A percentile compares a stretch with the other conserved stretches of the same genome.
Evolutionary conservation across 1,140 invertebrate genomes (phyloP).

Genomic region (Drosophila yakuba): DNA sequence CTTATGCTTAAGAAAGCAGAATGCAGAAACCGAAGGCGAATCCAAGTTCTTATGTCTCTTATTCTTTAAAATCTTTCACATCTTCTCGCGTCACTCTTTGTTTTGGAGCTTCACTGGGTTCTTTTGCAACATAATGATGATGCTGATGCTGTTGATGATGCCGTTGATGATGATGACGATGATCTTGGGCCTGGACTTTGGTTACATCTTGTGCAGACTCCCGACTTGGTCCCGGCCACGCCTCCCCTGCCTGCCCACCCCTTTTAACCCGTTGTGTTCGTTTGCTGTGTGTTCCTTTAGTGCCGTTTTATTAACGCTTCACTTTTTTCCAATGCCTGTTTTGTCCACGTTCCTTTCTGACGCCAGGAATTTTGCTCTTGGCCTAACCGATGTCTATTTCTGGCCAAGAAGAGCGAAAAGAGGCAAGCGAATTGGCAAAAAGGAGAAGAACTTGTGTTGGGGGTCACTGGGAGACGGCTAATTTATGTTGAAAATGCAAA

Average conservation of each 20-base stretch:
- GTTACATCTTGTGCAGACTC: slow-evolving; percentile 62
- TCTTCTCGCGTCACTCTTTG: slow-evolving; percentile 24
- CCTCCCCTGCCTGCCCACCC: slow-evolving; percentile 1
- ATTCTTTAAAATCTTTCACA: slow-evolving; percentile 22
- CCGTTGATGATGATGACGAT: slow-evolving; percentile 11
- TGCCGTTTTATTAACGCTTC: slow-evolving; percentile 79
- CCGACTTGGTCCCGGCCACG: slow-evolving; percentile 4
- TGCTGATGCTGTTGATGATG: not conserved
- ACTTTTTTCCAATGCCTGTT: slow-evolving; percentile 60
- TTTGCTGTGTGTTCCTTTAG: slow-evolving; percentile 68
- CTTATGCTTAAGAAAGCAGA: not conserved
- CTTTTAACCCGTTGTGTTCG: slow-evolving; percentile 34
- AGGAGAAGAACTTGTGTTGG: slow-evolving; percentile 22
- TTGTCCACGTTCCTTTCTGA: slow-evolving; percentile 55
- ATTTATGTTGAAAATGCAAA: slow-evolving; percentile 50
- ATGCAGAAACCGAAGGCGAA: slow-evolving; percentile 14
- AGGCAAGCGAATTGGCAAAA: not conserved
- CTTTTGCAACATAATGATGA: slow-evolving; percentile 27
- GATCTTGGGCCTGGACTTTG: slow-evolving; percentile 61
- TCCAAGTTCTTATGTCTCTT: slow-evolving; percentile 1
- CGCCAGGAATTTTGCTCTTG: slow-evolving; percentile 61
- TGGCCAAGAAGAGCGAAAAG: slow-evolving; percentile 19
- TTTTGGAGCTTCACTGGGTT: slow-evolving; percentile 26
- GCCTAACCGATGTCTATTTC: slow-evolving; percentile 47
- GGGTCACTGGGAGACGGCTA: slow-evolving; percentile 52